These are phyloP conservation scores for Jacana jacana DNA, from an alignment of 2,113 vertebrate genomes.

Conservation along the genomic window DNA sequence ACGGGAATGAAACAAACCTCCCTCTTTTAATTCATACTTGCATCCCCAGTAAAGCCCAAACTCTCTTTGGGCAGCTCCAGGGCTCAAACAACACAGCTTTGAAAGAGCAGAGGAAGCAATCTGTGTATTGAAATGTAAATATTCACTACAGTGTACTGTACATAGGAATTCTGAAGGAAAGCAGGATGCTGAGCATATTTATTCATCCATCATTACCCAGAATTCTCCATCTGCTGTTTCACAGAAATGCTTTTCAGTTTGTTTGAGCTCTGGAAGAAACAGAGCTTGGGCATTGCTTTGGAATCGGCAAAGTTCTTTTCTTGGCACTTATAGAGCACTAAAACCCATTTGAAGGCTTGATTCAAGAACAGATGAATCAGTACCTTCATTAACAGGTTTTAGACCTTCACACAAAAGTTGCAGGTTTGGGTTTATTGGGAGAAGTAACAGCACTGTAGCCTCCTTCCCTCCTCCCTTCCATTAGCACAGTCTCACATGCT, in stretches of 20 bases:
- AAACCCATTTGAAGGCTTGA: not conserved
- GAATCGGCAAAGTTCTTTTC: conserved; percentile 12
- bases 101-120: conserved; percentile 31
- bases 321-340: not conserved
- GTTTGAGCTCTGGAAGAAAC: conserved; percentile 37
- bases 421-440: not conserved
- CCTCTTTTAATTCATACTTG: not conserved
- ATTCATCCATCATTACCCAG: conserved; percentile 27
- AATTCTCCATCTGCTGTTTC: not conserved
- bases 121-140: conserved; percentile 49
- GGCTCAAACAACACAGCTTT: not conserved
- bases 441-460: not conserved
- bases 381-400: conserved; percentile 36
- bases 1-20: not conserved
- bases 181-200: conserved; percentile 20
- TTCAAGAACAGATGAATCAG: conserved; percentile 22
- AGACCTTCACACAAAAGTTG: not conserved
- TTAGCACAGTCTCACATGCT: not conserved
- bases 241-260: conserved; percentile 48
- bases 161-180: conserved; percentile 23
- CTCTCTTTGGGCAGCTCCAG: not conserved
- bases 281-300: conserved; percentile 3
- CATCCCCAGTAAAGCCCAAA: not conserved
- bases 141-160: not conserved
- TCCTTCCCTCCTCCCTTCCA: not conserved